A percentile compares a stretch with the other conserved stretches of the same genome.
Conservation (phyloP, 2,797 vertebrate species). For the Prionace glauca region DNA sequence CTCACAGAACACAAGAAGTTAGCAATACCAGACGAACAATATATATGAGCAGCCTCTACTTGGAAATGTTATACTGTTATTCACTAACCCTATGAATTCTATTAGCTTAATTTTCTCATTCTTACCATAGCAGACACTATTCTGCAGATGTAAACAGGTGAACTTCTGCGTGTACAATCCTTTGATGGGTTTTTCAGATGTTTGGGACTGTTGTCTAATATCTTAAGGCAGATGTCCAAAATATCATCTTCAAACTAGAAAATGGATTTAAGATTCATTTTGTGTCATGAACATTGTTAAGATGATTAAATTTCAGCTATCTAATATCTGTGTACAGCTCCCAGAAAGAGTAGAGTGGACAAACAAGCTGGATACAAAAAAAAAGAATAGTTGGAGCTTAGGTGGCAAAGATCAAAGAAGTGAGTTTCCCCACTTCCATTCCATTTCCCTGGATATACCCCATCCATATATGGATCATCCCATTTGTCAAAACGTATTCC, state of each 20-base stretch:
- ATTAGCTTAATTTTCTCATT: conserved; percentile 5
- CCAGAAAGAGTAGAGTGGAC: background rate
- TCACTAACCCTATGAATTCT: background rate
- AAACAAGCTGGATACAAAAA: background rate
- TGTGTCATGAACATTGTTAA: background rate
- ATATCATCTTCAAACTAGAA: conserved; percentile 81
- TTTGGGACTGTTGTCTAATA: conserved; percentile 84
- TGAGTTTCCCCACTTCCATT: conserved; percentile 52
- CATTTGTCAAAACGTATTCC: conserved; percentile 80
- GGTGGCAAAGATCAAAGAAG: background rate
- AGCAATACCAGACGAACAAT: background rate
- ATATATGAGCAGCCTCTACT: background rate
- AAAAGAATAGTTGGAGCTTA: background rate
- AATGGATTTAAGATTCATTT: background rate
- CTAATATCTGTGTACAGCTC: background rate
- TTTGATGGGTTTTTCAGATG: conserved; percentile 61
- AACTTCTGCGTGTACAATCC: conserved; percentile 77
- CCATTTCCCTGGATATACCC: conserved; percentile 79
- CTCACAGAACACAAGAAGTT: background rate
- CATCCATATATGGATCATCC: conserved; percentile 64
- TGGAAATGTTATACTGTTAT: background rate
- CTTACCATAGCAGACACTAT: conserved; percentile 90
- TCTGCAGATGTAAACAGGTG: conserved; percentile 77
- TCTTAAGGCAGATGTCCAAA: conserved; percentile 69
- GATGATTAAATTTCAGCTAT: background rate